A percentile compares a stretch with the other conserved stretches of the same genome.
Conservation (phyloP, 1,140 invertebrate species). For the Sycobia sp. region DNA sequence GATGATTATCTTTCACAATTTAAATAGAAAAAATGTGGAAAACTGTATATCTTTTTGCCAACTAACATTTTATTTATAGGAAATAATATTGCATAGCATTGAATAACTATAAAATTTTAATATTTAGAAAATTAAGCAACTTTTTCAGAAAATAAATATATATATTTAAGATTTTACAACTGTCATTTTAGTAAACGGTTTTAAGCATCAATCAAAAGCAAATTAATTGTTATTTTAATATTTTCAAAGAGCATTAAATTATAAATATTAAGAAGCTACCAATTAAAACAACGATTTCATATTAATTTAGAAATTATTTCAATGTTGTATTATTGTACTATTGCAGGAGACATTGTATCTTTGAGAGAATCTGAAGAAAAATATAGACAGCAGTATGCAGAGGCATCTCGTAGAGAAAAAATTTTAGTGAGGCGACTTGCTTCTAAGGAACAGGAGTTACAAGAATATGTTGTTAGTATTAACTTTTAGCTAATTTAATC, state of each 20-base stretch:
- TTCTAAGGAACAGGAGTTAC: slow-evolving; percentile 94
- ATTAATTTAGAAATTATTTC: slow-evolving; percentile 3
- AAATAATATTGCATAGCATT: slow-evolving; percentile 7
- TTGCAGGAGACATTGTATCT: slow-evolving; percentile 75
- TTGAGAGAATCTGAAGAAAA: slow-evolving; percentile 82
- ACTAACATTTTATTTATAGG: slow-evolving; percentile 21
- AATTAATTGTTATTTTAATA: no score
- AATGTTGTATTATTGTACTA: slow-evolving; percentile 29
- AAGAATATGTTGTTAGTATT: slow-evolving; percentile 88
- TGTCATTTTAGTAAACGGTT: no score
- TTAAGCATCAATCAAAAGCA: no score
- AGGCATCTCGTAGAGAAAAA: slow-evolving; percentile 88
- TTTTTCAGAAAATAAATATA: no score
- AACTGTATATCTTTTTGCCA: background rate
- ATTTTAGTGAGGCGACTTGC: slow-evolving; percentile 87
- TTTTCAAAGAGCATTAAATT: background rate
- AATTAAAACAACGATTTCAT: background rate
- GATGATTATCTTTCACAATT: slow-evolving; percentile 24
- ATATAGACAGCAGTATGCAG: slow-evolving; percentile 79
- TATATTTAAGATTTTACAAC: no score
- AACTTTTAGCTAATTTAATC: slow-evolving; percentile 15
- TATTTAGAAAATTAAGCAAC: background rate
- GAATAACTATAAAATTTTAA: slow-evolving; percentile 8
- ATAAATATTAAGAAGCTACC: background rate
- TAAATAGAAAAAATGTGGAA: slow-evolving; percentile 11